phyloP scores from a whole-genome alignment of 2,113 vertebrate species.

The Colinus virginianus region DNA sequence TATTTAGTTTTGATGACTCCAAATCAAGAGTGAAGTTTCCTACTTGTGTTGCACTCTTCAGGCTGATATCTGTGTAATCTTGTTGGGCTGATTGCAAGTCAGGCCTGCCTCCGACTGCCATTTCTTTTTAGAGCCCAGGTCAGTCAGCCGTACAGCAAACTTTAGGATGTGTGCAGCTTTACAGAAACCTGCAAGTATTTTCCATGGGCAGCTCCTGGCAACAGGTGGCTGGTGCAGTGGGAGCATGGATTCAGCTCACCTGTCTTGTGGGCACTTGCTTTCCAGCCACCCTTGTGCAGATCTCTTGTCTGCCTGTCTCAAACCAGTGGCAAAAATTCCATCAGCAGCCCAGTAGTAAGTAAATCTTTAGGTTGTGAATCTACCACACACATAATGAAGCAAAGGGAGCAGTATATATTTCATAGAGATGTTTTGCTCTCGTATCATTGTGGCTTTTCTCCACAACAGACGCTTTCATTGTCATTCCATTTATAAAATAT shows the following conservation, averaged over 20 bases:
- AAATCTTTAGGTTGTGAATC: neutral
- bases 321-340: neutral
- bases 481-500: neutral
- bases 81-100: neutral
- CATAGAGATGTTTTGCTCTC: neutral
- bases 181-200: neutral
- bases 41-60: neutral
- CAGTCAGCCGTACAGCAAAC: neutral
- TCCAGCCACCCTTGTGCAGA: neutral
- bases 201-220: neutral
- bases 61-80: neutral
- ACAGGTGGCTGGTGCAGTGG: accelerated
- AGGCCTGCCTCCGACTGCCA: neutral
- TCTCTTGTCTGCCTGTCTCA: neutral
- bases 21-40: neutral
- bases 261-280: neutral
- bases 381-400: neutral
- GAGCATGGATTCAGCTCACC: neutral
- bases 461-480: neutral
- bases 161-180: neutral
- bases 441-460: neutral
- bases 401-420: neutral
- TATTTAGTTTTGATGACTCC: neutral
- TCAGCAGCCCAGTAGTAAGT: neutral
- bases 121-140: too few relatives aligned